Evolutionary conservation across 2,888 invertebrate species (phyloP).

Genomic region (Chromoteleia sp.): DNA sequence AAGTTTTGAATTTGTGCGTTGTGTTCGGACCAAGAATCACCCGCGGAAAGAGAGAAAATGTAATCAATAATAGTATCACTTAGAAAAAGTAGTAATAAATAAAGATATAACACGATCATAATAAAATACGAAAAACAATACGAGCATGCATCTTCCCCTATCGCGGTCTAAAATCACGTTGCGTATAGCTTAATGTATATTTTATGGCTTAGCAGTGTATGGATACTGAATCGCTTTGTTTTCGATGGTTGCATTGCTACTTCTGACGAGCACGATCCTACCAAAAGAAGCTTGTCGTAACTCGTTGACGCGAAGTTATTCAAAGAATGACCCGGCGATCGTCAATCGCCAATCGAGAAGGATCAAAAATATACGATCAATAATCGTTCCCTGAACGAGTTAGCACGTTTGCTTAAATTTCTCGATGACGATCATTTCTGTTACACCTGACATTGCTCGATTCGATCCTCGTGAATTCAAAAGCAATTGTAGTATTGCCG

Average conservation of each 20-base stretch:
- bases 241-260: constrained; percentile 46
- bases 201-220: constrained; percentile 57
- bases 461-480: neutral
- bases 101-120: neutral
- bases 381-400: constrained; percentile 25
- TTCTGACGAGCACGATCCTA: constrained; percentile 17
- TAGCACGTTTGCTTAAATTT: neutral
- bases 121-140: constrained; percentile 36
- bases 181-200: constrained; percentile 44
- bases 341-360: neutral
- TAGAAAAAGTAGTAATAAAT: neutral
- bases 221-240: constrained; percentile 48
- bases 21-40: constrained; percentile 32
- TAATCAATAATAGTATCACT: too few relatives aligned
- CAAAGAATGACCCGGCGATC: too few relatives aligned
- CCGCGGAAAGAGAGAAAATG: constrained; percentile 32
- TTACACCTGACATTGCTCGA: neutral
- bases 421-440: constrained; percentile 17
- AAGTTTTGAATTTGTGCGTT: constrained; percentile 52
- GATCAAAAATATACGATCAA: constrained; percentile 36
- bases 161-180: constrained; percentile 40
- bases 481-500: constrained; percentile 10
- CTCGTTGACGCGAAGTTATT: neutral
- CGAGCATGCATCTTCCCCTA: constrained; percentile 31
- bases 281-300: constrained; percentile 4